Conservation (phyloP, 1,140 invertebrate genomes). For the Solenopsis invicta region DNA sequence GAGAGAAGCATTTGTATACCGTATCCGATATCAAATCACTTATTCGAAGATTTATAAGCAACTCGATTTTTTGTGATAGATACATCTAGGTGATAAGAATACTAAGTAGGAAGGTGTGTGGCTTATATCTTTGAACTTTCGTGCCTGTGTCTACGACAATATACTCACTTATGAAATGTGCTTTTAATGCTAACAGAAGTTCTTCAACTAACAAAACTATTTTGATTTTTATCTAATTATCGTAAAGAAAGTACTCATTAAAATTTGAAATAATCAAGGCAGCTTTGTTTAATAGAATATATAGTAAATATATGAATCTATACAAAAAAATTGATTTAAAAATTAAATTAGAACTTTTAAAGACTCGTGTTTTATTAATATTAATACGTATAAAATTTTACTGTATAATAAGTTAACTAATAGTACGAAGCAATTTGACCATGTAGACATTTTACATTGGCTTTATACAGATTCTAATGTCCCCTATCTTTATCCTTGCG, state of each 20-base stretch:
- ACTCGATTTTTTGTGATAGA: background rate
- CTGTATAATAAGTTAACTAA: background rate
- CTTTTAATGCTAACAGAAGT: background rate
- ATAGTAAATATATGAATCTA: background rate
- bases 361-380: background rate
- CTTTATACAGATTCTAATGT: conserved; percentile 4
- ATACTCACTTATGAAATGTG: background rate
- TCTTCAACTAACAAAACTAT: background rate
- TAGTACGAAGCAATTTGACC: background rate
- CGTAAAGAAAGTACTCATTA: background rate
- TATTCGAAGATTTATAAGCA: background rate
- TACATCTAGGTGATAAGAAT: background rate
- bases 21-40: conserved; percentile 36
- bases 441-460: background rate
- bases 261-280: background rate
- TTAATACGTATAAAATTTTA: background rate
- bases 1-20: conserved; percentile 8
- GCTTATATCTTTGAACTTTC: conserved; percentile 26
- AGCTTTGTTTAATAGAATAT: background rate
- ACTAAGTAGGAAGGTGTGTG: no score
- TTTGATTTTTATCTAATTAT: conserved; percentile 4
- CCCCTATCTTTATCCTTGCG: background rate
- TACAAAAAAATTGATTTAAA: background rate
- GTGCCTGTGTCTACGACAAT: background rate
- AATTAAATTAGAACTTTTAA: background rate